Conservation (phyloP, 2,888 invertebrate species). For the Mythimna vitellina region DNA sequence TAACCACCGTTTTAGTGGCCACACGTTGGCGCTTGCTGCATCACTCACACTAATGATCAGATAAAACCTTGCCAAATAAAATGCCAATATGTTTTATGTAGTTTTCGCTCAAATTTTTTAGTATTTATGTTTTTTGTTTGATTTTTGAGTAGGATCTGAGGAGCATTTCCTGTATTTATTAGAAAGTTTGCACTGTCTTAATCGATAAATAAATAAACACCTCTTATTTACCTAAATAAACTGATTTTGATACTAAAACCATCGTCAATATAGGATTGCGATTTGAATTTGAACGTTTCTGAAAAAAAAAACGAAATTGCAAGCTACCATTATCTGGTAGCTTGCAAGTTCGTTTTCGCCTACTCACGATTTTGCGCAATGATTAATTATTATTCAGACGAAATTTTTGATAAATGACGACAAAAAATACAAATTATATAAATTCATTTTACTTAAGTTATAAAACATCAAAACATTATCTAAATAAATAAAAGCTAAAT, state of each 20-base stretch:
- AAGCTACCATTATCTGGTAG: too few species aligned
- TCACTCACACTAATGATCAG: constrained; percentile 27
- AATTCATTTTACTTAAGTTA: too few species aligned
- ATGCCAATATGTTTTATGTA: constrained; percentile 11
- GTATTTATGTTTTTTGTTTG: background rate
- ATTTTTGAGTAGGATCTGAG: background rate
- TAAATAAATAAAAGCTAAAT: background rate
- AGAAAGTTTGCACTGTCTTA: background rate
- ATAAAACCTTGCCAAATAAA: constrained; percentile 39
- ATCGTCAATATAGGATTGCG: too few species aligned
- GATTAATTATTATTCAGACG: too few species aligned
- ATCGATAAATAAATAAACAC: background rate
- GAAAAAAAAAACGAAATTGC: too few species aligned
- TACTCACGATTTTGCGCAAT: too few species aligned
- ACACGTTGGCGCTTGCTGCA: constrained; percentile 9
- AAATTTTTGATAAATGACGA: too few species aligned
- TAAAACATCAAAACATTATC: too few species aligned
- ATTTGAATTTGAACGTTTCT: too few species aligned
- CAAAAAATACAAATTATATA: too few species aligned
- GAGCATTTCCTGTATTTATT: background rate
- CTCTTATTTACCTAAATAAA: background rate
- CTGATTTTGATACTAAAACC: too few species aligned
- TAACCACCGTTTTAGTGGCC: constrained; percentile 2
- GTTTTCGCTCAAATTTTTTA: constrained; percentile 5
- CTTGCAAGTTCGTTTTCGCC: too few species aligned